phyloP scores from a whole-genome alignment of 2,888 invertebrate species.

The Melieria picta region DNA sequence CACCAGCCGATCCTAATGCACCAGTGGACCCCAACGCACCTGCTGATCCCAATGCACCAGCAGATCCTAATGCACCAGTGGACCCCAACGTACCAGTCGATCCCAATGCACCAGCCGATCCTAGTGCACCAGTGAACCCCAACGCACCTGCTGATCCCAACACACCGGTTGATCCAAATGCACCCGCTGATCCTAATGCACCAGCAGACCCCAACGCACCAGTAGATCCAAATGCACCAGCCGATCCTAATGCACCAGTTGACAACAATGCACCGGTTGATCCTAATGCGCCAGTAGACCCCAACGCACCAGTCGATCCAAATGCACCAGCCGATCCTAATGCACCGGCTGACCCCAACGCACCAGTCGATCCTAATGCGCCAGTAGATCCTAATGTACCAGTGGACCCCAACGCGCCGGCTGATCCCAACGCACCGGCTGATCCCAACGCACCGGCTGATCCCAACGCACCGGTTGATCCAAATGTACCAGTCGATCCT shows the following conservation, averaged over 20 bases:
- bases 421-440: constrained; percentile 24
- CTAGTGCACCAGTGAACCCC: constrained; percentile 33
- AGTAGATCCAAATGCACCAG: constrained; percentile 30
- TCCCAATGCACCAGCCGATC: constrained; percentile 32
- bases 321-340: constrained; percentile 35
- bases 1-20: constrained; percentile 26
- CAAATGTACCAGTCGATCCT: constrained; percentile 31
- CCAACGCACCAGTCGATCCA: constrained; percentile 38
- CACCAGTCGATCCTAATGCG: constrained; percentile 32
- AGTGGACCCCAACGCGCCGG: constrained; percentile 30
- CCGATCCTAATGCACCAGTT: neutral
- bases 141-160: constrained; percentile 23
- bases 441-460: constrained; percentile 29
- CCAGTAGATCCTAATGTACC: constrained; percentile 21
- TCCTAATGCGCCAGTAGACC: constrained; percentile 29
- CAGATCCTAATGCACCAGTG: constrained; percentile 22
- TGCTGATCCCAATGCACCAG: constrained; percentile 29
- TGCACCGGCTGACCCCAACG: constrained; percentile 19
- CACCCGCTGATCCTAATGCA: constrained; percentile 22
- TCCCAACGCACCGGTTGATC: constrained; percentile 35
- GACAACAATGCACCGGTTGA: constrained; percentile 24
- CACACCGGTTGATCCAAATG: constrained; percentile 23
- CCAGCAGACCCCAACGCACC: constrained; percentile 25
- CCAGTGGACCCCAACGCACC: constrained; percentile 32
- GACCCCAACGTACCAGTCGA: constrained; percentile 26